These are phyloP conservation scores for Onychomys leucogaster DNA, from an alignment of 2,797 vertebrate genomes.

Conservation along the genomic window DNA sequence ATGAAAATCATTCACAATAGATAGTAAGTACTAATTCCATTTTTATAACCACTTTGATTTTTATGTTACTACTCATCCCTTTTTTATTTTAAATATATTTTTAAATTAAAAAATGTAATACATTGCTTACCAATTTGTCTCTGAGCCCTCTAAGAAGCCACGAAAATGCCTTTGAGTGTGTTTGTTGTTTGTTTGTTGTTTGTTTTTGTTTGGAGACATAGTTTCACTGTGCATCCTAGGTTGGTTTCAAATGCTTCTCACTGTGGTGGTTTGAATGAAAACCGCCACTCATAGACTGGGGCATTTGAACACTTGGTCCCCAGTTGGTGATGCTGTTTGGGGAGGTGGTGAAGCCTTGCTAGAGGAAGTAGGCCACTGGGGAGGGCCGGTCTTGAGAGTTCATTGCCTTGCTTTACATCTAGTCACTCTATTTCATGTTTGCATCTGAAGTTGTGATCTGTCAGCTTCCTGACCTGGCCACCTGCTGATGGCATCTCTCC, in stretches of 20 bases:
- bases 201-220: not conserved
- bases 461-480: not conserved
- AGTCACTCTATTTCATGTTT: not conserved
- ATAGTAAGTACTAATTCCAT: not conserved
- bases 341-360: not conserved
- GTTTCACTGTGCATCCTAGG: not conserved
- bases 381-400: not conserved
- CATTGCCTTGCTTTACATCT: not conserved
- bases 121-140: slow-evolving; percentile 8
- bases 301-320: not conserved
- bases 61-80: not conserved
- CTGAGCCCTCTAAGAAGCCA: slow-evolving; percentile 28
- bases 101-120: not conserved
- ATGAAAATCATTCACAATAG: slow-evolving; percentile 21
- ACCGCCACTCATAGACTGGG: not conserved
- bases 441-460: not conserved
- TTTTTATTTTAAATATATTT: slow-evolving; percentile 28
- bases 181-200: not conserved
- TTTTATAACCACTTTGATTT: not conserved
- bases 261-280: not conserved
- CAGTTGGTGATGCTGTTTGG: not conserved
- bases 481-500: not conserved
- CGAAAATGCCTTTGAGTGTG: slow-evolving; percentile 8
- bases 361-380: not conserved
- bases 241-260: not conserved